Evolutionary conservation across 2,113 vertebrate species (phyloP).

Genomic region (Epinephelus fuscoguttatus): DNA sequence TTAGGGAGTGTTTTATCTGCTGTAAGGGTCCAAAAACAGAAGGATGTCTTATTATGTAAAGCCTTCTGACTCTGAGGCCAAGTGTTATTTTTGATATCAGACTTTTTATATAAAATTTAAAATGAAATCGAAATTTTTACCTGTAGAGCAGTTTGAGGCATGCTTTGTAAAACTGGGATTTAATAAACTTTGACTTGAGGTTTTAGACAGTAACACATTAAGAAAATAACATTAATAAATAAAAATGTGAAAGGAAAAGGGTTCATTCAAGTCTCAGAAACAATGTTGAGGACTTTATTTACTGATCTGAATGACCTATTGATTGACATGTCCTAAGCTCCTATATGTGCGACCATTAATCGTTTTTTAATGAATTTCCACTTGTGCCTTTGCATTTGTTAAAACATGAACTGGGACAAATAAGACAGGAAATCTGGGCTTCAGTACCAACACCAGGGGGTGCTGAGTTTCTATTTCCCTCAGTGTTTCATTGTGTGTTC

Average conservation of each 20-base stretch:
- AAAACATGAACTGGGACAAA: conserved; percentile 19
- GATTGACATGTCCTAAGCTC: not conserved
- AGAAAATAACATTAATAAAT: not conserved
- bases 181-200: too few relatives aligned
- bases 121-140: too few relatives aligned
- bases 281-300: not conserved
- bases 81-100: too few relatives aligned
- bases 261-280: not conserved
- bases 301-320: not conserved
- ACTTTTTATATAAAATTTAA: too few relatives aligned
- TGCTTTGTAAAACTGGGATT: too few relatives aligned
- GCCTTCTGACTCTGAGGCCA: too few relatives aligned
- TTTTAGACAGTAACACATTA: too few relatives aligned
- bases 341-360: conserved; percentile 1
- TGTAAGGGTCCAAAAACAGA: too few relatives aligned
- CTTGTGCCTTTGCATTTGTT: not conserved
- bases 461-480: conserved; percentile 68
- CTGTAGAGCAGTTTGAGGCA: too few relatives aligned
- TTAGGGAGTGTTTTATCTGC: too few relatives aligned
- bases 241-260: not conserved
- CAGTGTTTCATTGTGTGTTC: conserved; percentile 17
- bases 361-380: conserved; percentile 9
- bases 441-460: conserved; percentile 74
- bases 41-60: too few relatives aligned
- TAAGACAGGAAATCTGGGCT: conserved; percentile 8